Base-by-base conservation (phyloP, 2,113 vertebrate genomes). In the Rhineura floridana region DNA sequence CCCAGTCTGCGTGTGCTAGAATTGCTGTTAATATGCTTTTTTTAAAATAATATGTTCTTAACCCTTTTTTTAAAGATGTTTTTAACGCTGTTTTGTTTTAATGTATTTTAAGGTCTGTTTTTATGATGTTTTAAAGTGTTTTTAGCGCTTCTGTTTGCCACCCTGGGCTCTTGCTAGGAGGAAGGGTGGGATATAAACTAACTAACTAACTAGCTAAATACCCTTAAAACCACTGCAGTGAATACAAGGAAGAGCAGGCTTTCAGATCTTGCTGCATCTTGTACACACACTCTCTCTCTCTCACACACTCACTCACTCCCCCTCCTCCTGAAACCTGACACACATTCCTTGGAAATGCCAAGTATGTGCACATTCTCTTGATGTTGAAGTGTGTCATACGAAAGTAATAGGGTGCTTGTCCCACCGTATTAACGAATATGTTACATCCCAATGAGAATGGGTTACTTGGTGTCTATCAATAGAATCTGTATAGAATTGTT, bases 401-500 rank as follows among this genome's bases (percentile, higher is more conserved):
- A 82, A 89, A 91, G 90, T 84, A 83, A 77, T 52, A 81, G 89
- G 85, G 63, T 30, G 28, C 9, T 86, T 62, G 89, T 93, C 90
- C 78, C n/a, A 30, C 70, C 42, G 87, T 92, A 89, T 95, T 96
- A 97, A 95, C 94, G 96, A 96, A 95, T 90, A 95, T 1, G 90
- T 82, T 93, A 87, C 89, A 88, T 90, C 88, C 91, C 94, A 92
- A 25, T 88, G 93, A 95, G 95, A 96, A 96, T 87, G 93, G 94
- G 88, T 91, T 95, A 91, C 93, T 93, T 92, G 92, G 70, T 91
- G 93, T 93, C 96, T 96, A 96, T 96, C 96, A 93, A 95, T 95
- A 95, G 95, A 96, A 97, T 96, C 96, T 96, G 96, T 96, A 96
- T 89, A 95, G 94, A 94, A 96, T 95, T 94, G 93, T 95, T 96